phyloP scores from a whole-genome alignment of 2,113 vertebrate species.

The Tylochromis polylepis region DNA sequence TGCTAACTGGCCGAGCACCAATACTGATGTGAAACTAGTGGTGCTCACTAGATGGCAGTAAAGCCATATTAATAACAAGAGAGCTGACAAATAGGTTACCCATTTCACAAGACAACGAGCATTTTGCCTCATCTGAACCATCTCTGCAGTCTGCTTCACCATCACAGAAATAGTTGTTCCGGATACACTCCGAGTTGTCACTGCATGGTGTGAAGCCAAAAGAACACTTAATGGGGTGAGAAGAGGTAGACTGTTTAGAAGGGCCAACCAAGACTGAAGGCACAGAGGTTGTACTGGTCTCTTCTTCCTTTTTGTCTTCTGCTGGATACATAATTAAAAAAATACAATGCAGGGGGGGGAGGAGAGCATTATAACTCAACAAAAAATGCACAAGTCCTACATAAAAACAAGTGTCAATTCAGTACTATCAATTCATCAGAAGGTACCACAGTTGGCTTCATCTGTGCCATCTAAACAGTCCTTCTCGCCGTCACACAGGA shows the following conservation, averaged over 20 bases:
- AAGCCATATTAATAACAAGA: neutral
- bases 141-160: conserved; percentile 80
- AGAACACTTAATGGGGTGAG: conserved; percentile 35
- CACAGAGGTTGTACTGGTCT: neutral
- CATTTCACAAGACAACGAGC: conserved; percentile 28
- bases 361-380: neutral
- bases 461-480: conserved; percentile 81
- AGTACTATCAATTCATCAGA: neutral
- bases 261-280: neutral
- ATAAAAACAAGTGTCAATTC: neutral
- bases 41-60: conserved; percentile 10
- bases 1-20: too few relatives aligned
- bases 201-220: conserved; percentile 59
- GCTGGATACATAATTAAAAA: neutral
- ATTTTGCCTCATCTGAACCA: conserved; percentile 79
- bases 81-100: neutral
- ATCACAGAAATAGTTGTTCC: conserved; percentile 73
- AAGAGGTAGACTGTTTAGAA: conserved; percentile 4
- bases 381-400: neutral
- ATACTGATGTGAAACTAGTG: neutral
- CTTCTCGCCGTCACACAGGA: conserved; percentile 76
- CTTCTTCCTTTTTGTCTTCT: conserved; percentile 2
- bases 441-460: conserved; percentile 69
- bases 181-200: conserved; percentile 60
- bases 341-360: neutral